These are phyloP conservation scores for Dicrurus megarhynchus DNA, from an alignment of 2,113 vertebrate genomes.

Conservation along the genomic window DNA sequence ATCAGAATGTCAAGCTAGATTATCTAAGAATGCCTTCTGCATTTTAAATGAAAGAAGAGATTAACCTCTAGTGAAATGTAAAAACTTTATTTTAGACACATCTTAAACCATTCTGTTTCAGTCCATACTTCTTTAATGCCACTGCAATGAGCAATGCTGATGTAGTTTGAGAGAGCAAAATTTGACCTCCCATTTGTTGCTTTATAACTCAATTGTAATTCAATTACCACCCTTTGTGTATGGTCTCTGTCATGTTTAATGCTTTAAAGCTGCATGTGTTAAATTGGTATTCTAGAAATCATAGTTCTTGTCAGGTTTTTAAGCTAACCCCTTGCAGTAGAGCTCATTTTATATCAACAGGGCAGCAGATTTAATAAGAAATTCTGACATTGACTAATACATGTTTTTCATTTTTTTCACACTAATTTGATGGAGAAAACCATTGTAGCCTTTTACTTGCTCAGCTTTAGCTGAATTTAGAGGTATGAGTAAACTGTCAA, in stretches of 20 bases:
- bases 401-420: not conserved
- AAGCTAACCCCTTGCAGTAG: not conserved
- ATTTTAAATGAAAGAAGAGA: not conserved
- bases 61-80: not conserved
- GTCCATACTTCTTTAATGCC: not conserved
- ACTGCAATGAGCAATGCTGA: not conserved
- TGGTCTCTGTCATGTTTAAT: not conserved
- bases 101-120: not conserved
- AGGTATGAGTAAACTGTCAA: not conserved
- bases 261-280: not conserved
- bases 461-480: not conserved
- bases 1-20: not conserved
- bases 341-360: constrained; percentile 1
- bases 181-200: not conserved
- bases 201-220: constrained; percentile 21
- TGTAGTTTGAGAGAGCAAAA: not conserved
- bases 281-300: constrained; percentile 32
- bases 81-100: not conserved
- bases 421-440: not conserved
- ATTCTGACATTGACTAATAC: not conserved
- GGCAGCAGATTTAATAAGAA: not conserved
- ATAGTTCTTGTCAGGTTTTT: constrained; percentile 29
- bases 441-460: not conserved
- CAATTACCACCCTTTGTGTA: not conserved
- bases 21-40: not conserved